Evolutionary conservation across 2,888 invertebrate species (phyloP).

Genomic region (Caenorhabditis sulstoni): DNA sequence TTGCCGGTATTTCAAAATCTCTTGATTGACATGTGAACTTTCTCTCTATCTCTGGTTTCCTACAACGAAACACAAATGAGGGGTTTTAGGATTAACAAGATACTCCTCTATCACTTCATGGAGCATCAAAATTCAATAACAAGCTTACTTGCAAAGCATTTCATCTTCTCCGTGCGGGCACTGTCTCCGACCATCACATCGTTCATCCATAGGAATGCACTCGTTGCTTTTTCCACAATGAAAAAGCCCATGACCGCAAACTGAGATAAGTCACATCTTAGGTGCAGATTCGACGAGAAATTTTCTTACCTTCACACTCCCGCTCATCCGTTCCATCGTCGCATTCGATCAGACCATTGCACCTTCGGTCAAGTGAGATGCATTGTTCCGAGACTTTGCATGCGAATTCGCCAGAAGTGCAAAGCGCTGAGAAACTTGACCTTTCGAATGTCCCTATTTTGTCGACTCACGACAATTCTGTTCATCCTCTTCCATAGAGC

Average conservation of each 20-base stretch:
- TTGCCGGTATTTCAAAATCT: constrained; percentile 67
- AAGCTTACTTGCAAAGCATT: constrained; percentile 73
- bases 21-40: constrained; percentile 74
- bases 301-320: constrained; percentile 73
- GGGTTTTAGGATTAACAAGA: too few species aligned
- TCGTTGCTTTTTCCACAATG: constrained; percentile 77
- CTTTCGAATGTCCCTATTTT: too few species aligned
- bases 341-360: constrained; percentile 79
- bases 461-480: constrained; percentile 79
- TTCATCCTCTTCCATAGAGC: constrained; percentile 80
- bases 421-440: constrained; percentile 76
- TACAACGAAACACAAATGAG: constrained; percentile 29
- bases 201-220: constrained; percentile 74
- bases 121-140: not conserved
- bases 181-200: constrained; percentile 79
- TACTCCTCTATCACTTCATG: too few species aligned
- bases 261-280: constrained; percentile 62
- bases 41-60: constrained; percentile 62
- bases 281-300: not conserved
- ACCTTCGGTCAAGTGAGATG: constrained; percentile 75
- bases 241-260: constrained; percentile 77
- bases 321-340: constrained; percentile 79
- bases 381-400: constrained; percentile 80
- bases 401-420: constrained; percentile 78
- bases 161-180: constrained; percentile 80